Percentiles rank a stretch among this genome's conserved stretches.
Conservation (phyloP, 2,797 vertebrate species). For the Neopelma chrysocephalum region DNA sequence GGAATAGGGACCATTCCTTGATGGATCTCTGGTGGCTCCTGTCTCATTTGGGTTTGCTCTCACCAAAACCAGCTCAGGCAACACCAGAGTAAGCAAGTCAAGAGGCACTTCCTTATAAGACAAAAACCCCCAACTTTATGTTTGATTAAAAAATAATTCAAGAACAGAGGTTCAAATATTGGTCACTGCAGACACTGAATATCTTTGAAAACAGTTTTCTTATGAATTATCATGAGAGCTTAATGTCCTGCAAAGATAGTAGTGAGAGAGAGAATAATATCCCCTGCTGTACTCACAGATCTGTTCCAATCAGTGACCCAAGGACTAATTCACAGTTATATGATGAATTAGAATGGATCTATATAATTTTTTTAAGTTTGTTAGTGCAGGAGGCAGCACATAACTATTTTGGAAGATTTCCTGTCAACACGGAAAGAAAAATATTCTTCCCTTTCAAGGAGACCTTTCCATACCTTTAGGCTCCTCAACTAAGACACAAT, state of each 20-base stretch:
- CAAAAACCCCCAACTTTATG: rapidly evolving
- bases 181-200: background rate
- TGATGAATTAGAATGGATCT: background rate
- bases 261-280: background rate
- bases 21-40: rapidly evolving
- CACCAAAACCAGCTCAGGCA: background rate
- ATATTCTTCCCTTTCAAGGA: background rate
- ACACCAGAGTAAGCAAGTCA: background rate
- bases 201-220: background rate
- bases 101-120: background rate
- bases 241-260: background rate
- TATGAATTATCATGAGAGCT: background rate
- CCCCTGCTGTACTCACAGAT: background rate
- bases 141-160: background rate
- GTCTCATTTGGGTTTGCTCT: background rate
- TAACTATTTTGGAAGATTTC: background rate
- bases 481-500: background rate
- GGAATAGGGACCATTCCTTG: background rate
- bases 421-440: background rate
- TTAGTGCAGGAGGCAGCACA: background rate
- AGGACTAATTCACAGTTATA: background rate
- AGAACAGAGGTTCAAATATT: background rate
- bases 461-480: background rate
- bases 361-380: background rate
- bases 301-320: background rate